These are phyloP conservation scores for Propithecus deckenii DNA, from an alignment of 2,797 vertebrate genomes.

Conservation along the genomic window DNA sequence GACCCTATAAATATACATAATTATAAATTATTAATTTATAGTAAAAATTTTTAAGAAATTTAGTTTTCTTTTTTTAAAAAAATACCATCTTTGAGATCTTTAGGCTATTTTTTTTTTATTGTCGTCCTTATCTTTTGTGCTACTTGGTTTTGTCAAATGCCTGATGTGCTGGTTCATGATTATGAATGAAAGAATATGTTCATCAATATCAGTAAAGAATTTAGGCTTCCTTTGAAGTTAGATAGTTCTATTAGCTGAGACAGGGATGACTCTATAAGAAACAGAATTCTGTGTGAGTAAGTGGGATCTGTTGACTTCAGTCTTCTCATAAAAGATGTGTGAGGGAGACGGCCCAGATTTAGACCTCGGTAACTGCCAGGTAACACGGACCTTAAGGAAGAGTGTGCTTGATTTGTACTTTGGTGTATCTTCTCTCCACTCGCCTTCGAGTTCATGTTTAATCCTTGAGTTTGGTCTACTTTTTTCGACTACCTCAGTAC, in stretches of 20 bases:
- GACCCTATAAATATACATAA: background rate
- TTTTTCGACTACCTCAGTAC: background rate
- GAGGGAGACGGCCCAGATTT: background rate
- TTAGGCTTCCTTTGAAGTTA: background rate
- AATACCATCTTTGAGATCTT: background rate
- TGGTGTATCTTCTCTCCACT: background rate
- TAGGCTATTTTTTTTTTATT: background rate
- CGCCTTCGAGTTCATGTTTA: background rate
- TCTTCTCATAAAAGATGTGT: background rate
- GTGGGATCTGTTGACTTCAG: background rate
- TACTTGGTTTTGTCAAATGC: background rate
- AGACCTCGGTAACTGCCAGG: background rate
- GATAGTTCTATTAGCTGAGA: background rate
- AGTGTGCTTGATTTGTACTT: background rate
- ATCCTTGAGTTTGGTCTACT: background rate
- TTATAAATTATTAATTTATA: background rate
- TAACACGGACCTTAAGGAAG: background rate
- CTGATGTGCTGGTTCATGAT: background rate
- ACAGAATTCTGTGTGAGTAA: background rate
- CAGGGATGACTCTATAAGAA: background rate
- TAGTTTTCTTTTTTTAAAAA: background rate
- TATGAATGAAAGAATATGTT: background rate
- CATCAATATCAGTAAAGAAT: background rate
- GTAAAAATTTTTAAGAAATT: background rate
- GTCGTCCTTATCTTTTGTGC: background rate